Evolutionary conservation across 2,888 invertebrate species (phyloP).

Genomic region (Erebia epiphron): DNA sequence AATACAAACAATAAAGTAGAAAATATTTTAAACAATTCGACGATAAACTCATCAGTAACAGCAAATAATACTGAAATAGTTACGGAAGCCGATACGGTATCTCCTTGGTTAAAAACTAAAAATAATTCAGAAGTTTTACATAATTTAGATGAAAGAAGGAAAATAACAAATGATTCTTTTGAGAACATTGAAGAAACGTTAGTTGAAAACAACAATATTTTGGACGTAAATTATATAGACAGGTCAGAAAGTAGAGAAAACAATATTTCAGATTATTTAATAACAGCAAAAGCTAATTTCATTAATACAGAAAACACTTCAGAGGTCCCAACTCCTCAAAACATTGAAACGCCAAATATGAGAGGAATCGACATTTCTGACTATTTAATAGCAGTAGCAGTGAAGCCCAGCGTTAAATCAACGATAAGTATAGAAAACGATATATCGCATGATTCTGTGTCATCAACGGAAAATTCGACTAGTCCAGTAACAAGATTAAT

Average conservation of each 20-base stretch:
- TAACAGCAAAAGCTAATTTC: neutral
- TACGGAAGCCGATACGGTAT: neutral
- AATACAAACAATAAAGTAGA: neutral
- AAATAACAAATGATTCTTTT: neutral
- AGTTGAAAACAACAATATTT: neutral
- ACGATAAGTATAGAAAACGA: too few species aligned
- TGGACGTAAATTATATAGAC: neutral
- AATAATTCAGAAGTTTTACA: neutral
- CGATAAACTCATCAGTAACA: neutral
- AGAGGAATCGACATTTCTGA: neutral
- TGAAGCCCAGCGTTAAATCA: too few species aligned
- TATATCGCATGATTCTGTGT: neutral
- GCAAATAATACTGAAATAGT: neutral
- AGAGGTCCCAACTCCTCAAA: neutral
- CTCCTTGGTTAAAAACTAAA: neutral
- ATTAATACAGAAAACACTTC: neutral
- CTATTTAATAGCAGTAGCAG: constrained; percentile 5
- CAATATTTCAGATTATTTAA: neutral
- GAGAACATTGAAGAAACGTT: neutral
- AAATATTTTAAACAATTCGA: neutral
- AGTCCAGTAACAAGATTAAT: neutral
- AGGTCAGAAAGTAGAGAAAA: neutral
- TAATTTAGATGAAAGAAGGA: neutral
- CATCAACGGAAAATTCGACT: neutral
- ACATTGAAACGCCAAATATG: neutral